Conservation (phyloP, 1,140 invertebrate genomes). For the Xylocopa sonorina region DNA sequence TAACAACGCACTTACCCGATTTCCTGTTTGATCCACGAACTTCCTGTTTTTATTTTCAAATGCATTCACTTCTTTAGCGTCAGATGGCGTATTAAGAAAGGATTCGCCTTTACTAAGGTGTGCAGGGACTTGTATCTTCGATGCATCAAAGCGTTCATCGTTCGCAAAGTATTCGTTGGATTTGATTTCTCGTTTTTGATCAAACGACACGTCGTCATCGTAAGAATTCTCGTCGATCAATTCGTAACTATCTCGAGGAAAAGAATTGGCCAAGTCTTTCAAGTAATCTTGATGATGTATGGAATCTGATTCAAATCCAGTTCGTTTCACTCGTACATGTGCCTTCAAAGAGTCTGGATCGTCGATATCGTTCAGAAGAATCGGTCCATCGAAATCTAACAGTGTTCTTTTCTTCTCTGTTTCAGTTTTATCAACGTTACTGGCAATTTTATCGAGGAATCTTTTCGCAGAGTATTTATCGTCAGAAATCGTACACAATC, state of each 20-base stretch:
- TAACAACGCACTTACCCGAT: not conserved
- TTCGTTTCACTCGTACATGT: slow-evolving; percentile 64
- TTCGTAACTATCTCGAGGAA: not conserved
- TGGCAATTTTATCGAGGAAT: not conserved
- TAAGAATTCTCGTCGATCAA: not conserved
- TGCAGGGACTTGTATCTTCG: not conserved
- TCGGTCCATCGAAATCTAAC: slow-evolving; percentile 30
- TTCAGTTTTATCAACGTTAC: not conserved
- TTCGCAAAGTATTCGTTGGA: not conserved
- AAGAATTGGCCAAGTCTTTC: slow-evolving; percentile 17
- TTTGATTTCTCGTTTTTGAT: slow-evolving; percentile 13
- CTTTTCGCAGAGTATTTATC: not conserved
- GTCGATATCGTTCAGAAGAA: slow-evolving; percentile 36
- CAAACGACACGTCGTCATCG: not conserved
- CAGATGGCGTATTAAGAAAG: not conserved
- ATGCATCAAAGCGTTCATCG: not conserved
- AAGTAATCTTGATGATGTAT: not conserved
- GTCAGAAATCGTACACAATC: slow-evolving; percentile 4
- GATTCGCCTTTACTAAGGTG: not conserved
- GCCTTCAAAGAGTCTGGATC: slow-evolving; percentile 31
- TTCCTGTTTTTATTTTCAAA: not conserved
- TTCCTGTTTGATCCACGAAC: not conserved
- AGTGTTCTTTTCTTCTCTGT: slow-evolving; percentile 28
- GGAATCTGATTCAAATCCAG: not conserved
- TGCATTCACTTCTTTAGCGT: not conserved